Evolutionary conservation across 2,888 invertebrate species (phyloP), one percentile per base, ranked within the genome.

Genomic region (Enchytraeus crypticus): DNA sequence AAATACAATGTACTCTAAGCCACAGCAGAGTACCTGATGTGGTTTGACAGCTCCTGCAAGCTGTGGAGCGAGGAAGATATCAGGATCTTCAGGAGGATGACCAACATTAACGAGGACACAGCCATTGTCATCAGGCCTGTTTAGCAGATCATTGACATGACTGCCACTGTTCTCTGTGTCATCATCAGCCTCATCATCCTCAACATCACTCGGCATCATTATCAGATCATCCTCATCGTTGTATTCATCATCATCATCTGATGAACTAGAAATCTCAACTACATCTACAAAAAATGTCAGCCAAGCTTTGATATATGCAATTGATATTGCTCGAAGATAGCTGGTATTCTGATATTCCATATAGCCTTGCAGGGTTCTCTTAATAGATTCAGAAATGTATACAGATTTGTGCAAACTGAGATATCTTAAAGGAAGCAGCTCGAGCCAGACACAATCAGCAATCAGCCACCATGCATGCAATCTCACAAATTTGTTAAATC

Each of bases 31-130:
- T 3, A 88, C 88, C 84, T 96, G 96, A 84, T 96, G 96, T 1
- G 95, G 93, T 81, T 96, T 96, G 61, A 96, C 92, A 57, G 89
- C 84, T 69, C 88, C 84, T 0, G 92, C 88, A 55, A 96, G 88
- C 64, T 82, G 93, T 0, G 92, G 90, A 0, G 93, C 90, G 60
- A 96, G 82, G 79, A 88, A 96, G 67, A 96, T 87, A 73, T 93
- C 93, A 21, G 88, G 86, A 75, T 96, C 96, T 58, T 85, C 87
- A 61, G 89, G 87, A 0, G 91, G 88, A 79, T 95, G 95, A 5
- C 92, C 93, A 29, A 95, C 87, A 78, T 96, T 96, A 56, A 96
- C 88, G 64, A 92, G 82, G 18, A 96, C 93, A 27, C 92, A 84
- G 0, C 96, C 96, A 75, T 89, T 86, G 66, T 89, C 89, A 79